Conservation (phyloP, 2,888 invertebrate genomes). For the Ophonus ardosiacus region DNA sequence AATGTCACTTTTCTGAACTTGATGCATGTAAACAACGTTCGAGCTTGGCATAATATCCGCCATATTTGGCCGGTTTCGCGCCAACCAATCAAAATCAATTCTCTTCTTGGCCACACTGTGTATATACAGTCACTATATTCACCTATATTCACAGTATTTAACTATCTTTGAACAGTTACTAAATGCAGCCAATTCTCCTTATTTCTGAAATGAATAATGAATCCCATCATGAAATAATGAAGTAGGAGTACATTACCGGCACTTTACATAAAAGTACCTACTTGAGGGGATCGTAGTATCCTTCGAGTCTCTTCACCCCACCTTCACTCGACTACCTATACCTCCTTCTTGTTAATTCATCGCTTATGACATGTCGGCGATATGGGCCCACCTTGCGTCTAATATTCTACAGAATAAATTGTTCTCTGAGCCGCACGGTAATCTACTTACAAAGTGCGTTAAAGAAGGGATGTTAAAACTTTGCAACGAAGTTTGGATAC, state of each 20-base stretch:
- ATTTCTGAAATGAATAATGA: background rate
- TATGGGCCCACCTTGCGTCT: constrained; percentile 22
- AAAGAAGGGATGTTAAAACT: constrained; percentile 57
- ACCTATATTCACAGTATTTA: too few species aligned
- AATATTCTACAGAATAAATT: constrained; percentile 54
- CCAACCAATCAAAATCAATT: too few species aligned
- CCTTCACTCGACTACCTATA: background rate
- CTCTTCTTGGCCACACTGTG: too few species aligned
- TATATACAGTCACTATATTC: too few species aligned
- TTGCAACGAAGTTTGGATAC: constrained; percentile 52
- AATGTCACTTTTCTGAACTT: too few species aligned
- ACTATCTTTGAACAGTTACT: too few species aligned
- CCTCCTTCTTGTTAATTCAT: constrained; percentile 16
- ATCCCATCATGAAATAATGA: background rate
- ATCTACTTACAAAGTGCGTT: constrained; percentile 58
- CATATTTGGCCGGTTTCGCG: too few species aligned
- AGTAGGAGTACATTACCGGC: background rate
- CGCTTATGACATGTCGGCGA: constrained; percentile 30
- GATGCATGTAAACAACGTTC: too few species aligned
- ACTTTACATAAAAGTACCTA: constrained; percentile 7
- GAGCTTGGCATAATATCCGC: too few species aligned
- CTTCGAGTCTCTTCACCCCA: too few species aligned
- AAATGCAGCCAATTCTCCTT: too few species aligned
- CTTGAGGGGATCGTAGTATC: background rate
- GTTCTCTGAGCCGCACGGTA: constrained; percentile 49